Percentiles rank a stretch among this genome's conserved stretches.
These are phyloP conservation scores for Tragelaphus scriptus DNA, from an alignment of 2,113 vertebrate species.

Conservation along the genomic window DNA sequence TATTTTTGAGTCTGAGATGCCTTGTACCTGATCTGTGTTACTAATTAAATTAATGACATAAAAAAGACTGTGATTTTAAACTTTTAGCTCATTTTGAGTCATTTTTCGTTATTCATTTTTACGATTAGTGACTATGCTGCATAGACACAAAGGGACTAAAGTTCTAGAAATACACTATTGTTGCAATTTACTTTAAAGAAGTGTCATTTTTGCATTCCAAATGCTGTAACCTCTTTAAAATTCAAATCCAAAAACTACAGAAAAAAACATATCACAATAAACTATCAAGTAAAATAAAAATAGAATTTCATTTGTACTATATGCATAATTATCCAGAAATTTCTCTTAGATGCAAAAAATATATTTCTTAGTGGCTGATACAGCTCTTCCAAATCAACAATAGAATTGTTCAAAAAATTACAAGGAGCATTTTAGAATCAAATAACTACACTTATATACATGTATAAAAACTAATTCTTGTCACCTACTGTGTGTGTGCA, in stretches of 20 bases:
- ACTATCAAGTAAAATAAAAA: neutral
- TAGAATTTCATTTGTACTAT: neutral
- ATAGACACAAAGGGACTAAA: neutral
- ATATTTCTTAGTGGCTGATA: neutral
- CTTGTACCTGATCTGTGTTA: neutral
- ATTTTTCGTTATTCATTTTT: neutral
- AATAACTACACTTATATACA: neutral
- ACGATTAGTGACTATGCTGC: neutral
- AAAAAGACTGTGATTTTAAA: neutral
- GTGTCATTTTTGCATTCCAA: neutral
- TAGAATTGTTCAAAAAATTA: neutral
- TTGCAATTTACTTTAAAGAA: neutral
- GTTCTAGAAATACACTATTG: neutral
- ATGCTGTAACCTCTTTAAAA: neutral
- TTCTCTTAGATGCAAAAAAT: neutral
- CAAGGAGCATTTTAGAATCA: neutral
- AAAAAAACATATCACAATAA: neutral
- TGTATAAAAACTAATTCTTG: neutral
- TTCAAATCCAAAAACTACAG: neutral
- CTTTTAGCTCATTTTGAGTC: neutral
- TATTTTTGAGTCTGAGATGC: neutral
- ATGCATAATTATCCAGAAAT: neutral
- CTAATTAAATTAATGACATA: neutral
- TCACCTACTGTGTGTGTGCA: neutral
- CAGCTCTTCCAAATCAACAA: neutral